These are phyloP conservation scores for Brachylomia viminalis DNA, from an alignment of 2,888 invertebrate species.

Conservation along the genomic window DNA sequence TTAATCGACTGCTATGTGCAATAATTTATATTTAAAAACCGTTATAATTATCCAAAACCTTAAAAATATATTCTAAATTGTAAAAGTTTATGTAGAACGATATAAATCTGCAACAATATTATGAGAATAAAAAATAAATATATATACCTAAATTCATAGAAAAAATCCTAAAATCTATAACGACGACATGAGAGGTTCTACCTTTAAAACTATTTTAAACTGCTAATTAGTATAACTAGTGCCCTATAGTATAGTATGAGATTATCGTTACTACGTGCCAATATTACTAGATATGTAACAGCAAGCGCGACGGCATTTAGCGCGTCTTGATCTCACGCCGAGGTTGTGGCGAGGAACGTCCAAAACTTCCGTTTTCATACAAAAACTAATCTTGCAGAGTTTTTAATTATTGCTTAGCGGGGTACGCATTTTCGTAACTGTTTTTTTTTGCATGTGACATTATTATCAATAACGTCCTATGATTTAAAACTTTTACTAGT, in stretches of 20 bases:
- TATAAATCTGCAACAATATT: conserved; percentile 38
- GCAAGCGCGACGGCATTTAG: conserved; percentile 35
- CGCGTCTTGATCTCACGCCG: conserved; percentile 49
- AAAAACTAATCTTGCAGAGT: neutral
- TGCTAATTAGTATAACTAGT: conserved; percentile 59
- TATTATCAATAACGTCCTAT: neutral
- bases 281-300: conserved; percentile 46
- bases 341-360: conserved; percentile 12
- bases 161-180: conserved; percentile 7
- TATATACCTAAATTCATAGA: conserved; percentile 20
- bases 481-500: neutral
- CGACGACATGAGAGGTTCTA: conserved; percentile 52
- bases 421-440: neutral
- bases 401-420: neutral
- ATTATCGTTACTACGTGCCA: conserved; percentile 61
- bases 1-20: conserved; percentile 30
- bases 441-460: neutral
- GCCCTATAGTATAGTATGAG: conserved; percentile 56
- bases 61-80: conserved; percentile 52
- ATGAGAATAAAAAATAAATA: conserved; percentile 13
- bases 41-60: conserved; percentile 32
- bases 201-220: conserved; percentile 27
- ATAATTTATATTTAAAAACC: conserved; percentile 26
- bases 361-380: conserved; percentile 25
- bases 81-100: conserved; percentile 22